Evolutionary conservation across 2,888 invertebrate genomes (phyloP).

Genomic region (Sinhomidia bicolor): DNA sequence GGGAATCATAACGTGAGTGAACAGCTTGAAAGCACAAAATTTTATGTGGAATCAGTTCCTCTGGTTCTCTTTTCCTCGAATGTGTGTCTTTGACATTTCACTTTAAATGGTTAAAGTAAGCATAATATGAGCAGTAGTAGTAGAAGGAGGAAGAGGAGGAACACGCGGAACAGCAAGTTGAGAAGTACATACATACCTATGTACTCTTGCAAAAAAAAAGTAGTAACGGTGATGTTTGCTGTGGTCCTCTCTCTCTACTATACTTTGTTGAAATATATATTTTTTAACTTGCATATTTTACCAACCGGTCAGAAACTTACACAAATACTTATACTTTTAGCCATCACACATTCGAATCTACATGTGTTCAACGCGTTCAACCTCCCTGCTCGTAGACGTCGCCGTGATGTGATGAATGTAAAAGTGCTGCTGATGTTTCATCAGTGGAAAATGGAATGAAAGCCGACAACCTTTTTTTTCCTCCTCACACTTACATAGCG

Average conservation of each 20-base stretch:
- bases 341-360: neutral
- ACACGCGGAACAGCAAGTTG: no score
- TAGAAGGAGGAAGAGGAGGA: neutral
- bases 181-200: no score
- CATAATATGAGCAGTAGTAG: neutral
- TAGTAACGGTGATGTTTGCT: neutral
- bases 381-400: neutral
- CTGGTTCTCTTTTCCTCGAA: neutral
- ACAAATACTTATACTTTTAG: neutral
- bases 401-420: neutral
- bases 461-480: conserved; percentile 45
- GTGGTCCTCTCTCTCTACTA: neutral
- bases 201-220: neutral
- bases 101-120: conserved; percentile 8
- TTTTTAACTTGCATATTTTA: neutral
- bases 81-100: conserved; percentile 34
- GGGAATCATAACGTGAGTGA: conserved; percentile 42
- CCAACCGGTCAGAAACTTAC: neutral
- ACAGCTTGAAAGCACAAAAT: conserved; percentile 18
- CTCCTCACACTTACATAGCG: no score
- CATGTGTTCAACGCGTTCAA: neutral
- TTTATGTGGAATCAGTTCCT: neutral
- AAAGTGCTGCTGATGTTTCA: neutral
- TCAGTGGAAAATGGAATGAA: conserved; percentile 36
- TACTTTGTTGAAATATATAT: neutral